Conservation (phyloP, 2,888 invertebrate species). For the Conistra vaccinii region DNA sequence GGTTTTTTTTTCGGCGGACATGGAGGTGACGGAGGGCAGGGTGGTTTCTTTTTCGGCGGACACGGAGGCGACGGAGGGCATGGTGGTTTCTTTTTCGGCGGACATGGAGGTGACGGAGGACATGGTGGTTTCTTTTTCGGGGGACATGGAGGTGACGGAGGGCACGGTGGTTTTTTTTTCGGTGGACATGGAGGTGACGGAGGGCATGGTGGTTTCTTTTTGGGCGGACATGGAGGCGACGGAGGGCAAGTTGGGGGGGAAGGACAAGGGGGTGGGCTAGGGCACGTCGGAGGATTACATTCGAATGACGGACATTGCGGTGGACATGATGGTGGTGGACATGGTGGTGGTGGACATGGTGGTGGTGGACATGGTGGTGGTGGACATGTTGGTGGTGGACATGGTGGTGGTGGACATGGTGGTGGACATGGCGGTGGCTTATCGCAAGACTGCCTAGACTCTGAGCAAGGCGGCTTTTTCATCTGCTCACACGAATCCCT, state of each 20-base stretch:
- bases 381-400: background rate
- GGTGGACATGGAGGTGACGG: no score
- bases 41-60: no score
- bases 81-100: no score
- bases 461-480: slow-evolving; percentile 64
- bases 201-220: no score
- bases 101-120: no score
- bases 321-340: slow-evolving; percentile 14
- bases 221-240: no score
- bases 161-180: background rate
- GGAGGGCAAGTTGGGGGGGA: background rate
- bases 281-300: background rate
- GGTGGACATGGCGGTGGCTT: slow-evolving; percentile 11
- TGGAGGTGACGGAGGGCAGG: no score
- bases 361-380: slow-evolving; percentile 20
- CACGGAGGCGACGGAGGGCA: no score
- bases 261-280: no score
- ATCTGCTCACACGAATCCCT: slow-evolving; percentile 61
- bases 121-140: background rate
- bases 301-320: background rate
- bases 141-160: background rate
- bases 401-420: slow-evolving; percentile 3
- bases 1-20: no score
- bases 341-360: background rate
- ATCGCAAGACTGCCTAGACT: slow-evolving; percentile 43